Evolutionary conservation across 2,113 vertebrate genomes (phyloP).

Genomic region (Gobius niger): DNA sequence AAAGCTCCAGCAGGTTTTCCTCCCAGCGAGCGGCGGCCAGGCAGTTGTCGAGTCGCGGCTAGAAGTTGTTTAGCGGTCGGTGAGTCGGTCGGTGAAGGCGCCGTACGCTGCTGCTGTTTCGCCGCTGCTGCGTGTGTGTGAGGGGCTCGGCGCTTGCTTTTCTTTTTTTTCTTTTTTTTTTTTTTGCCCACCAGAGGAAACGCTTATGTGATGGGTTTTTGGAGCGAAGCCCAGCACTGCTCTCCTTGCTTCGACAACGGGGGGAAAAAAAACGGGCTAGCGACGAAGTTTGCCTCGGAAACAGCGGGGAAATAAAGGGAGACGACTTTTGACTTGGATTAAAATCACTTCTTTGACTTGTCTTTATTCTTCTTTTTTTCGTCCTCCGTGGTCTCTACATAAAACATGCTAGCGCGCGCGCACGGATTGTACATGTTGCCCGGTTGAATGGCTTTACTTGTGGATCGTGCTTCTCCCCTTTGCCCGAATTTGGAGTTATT

Average conservation of each 20-base stretch:
- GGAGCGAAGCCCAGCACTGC: slow-evolving; percentile 60
- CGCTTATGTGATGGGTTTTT: slow-evolving; percentile 76
- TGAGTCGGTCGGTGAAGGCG: not conserved
- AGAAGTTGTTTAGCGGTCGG: slow-evolving; percentile 2
- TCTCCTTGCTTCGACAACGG: slow-evolving; percentile 37
- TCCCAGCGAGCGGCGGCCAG: slow-evolving; percentile 1
- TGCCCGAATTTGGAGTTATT: slow-evolving; percentile 31
- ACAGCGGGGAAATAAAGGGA: slow-evolving; percentile 41
- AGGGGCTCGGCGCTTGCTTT: not conserved
- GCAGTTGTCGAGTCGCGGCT: not conserved
- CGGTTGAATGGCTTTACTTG: slow-evolving; percentile 41
- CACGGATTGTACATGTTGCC: slow-evolving; percentile 54
- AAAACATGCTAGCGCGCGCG: slow-evolving; percentile 23
- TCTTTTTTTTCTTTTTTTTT: too few species aligned
- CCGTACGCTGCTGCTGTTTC: slow-evolving; percentile 28
- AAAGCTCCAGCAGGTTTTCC: not conserved
- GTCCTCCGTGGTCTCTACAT: slow-evolving; percentile 18
- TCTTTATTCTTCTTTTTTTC: not conserved
- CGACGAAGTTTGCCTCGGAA: slow-evolving; percentile 42
- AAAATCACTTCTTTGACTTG: slow-evolving; percentile 10
- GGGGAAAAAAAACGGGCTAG: slow-evolving; percentile 36
- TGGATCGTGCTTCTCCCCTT: not conserved
- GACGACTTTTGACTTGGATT: slow-evolving; percentile 33
- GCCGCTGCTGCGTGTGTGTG: slow-evolving; percentile 20
- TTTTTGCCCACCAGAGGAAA: slow-evolving; percentile 13